Evolutionary conservation across 2,888 invertebrate genomes (phyloP).

Genomic region (Drosophila quinaria): DNA sequence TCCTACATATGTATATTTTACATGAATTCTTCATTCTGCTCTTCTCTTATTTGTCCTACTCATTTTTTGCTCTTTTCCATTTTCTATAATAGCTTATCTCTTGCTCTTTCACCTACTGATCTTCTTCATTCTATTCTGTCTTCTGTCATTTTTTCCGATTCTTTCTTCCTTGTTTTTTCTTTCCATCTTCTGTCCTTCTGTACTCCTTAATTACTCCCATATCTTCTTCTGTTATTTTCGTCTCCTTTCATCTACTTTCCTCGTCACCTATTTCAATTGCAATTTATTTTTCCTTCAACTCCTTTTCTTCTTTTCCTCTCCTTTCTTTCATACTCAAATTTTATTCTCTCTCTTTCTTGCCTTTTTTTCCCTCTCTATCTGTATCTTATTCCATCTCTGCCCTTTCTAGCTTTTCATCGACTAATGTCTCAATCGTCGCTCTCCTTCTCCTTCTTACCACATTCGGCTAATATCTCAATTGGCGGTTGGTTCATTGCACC

Average conservation of each 20-base stretch:
- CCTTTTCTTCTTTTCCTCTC: background rate
- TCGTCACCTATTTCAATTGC: too few relatives aligned
- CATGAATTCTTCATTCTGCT: too few relatives aligned
- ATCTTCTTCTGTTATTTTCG: background rate
- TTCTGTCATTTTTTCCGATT: background rate
- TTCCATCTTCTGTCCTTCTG: background rate
- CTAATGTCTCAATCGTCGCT: constrained; percentile 1
- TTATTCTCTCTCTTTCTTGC: background rate
- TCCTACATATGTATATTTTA: too few relatives aligned
- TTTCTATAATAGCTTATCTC: too few relatives aligned
- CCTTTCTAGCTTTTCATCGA: background rate
- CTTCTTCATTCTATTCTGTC: background rate
- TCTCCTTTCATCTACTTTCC: background rate
- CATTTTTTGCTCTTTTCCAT: too few relatives aligned
- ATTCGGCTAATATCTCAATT: constrained; percentile 76
- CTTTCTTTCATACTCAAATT: background rate
- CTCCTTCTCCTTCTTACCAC: background rate
- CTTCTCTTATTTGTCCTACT: too few relatives aligned
- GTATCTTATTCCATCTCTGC: too few relatives aligned
- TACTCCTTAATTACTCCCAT: background rate
- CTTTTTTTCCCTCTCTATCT: too few relatives aligned
- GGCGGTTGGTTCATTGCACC: constrained; percentile 70
- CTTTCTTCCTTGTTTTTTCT: background rate
- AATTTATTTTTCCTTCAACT: background rate
- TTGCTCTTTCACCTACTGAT: too few relatives aligned